Conservation (phyloP, 2,888 invertebrate species). For the Papilio elwesi region DNA sequence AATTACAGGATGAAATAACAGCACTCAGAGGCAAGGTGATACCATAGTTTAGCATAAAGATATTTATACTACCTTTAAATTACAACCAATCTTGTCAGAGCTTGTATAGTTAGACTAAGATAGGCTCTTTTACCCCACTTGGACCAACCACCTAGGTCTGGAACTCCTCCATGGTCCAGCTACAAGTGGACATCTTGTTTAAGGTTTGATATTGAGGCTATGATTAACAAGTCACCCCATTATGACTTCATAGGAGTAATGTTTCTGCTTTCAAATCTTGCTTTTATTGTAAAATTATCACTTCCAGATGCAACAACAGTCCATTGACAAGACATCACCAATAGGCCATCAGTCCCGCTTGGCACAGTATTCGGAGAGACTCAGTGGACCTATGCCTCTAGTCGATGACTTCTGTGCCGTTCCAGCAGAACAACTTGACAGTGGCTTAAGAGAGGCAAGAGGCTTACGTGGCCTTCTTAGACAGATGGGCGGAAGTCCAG, state of each 20-base stretch:
- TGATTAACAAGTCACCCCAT: too few species aligned
- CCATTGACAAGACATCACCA: conserved; percentile 73
- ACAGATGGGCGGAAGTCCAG: conserved; percentile 94
- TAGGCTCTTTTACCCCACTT: too few species aligned
- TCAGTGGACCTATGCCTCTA: conserved; percentile 88
- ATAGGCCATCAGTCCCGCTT: conserved; percentile 86
- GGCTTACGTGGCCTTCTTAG: conserved; percentile 91
- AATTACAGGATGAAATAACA: conserved; percentile 93
- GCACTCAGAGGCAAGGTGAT: conserved; percentile 80
- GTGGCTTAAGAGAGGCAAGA: conserved; percentile 86
- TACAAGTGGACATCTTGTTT: too few species aligned
- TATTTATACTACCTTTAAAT: background rate
- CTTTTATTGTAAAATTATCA: background rate
- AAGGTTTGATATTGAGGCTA: too few species aligned
- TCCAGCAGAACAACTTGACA: conserved; percentile 89
- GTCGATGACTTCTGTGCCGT: conserved; percentile 97
- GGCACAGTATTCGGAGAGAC: conserved; percentile 84
- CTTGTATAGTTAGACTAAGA: background rate
- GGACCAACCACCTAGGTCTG: too few species aligned
- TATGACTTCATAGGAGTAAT: too few species aligned
- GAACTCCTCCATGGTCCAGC: too few species aligned
- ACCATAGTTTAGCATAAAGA: conserved; percentile 14
- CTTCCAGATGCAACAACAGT: conserved; percentile 51
- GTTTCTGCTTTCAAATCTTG: too few species aligned
- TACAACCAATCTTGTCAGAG: background rate